Percentiles rank a stretch among this genome's conserved stretches.
phyloP scores from a whole-genome alignment of 2,888 invertebrate species.

The Drosophila melanocephala region DNA sequence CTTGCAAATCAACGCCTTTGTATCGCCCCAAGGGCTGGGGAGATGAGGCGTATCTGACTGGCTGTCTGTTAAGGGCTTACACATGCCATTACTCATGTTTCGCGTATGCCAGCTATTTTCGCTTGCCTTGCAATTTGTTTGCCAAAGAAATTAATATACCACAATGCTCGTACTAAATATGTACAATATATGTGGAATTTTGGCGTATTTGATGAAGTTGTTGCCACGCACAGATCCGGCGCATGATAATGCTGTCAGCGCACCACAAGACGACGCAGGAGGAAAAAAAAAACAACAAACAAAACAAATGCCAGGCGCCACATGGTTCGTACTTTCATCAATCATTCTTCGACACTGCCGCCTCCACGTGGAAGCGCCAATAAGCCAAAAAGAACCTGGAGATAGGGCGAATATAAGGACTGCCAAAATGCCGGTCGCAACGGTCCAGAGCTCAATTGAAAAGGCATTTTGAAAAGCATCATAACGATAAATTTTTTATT shows the following conservation, averaged over 20 bases:
- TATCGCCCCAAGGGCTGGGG: background rate
- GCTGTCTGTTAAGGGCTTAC: constrained; percentile 38
- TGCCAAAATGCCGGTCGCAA: constrained; percentile 42
- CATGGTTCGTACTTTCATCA: constrained; percentile 57
- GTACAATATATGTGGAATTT: constrained; percentile 34
- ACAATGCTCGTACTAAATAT: background rate
- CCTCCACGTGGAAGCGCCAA: constrained; percentile 18
- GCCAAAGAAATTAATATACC: constrained; percentile 43
- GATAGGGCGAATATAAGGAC: constrained; percentile 8
- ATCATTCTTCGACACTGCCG: constrained; percentile 57
- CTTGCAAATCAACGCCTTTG: constrained; percentile 71
- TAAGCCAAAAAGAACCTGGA: constrained; percentile 33
- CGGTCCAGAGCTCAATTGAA: constrained; percentile 77
- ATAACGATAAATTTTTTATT: constrained; percentile 83
- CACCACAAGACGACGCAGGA: background rate
- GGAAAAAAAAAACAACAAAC: background rate
- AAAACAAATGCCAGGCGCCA: constrained; percentile 5
- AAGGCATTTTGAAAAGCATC: constrained; percentile 81
- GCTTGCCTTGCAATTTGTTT: constrained; percentile 18
- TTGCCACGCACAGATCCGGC: constrained; percentile 30
- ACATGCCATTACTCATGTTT: constrained; percentile 54
- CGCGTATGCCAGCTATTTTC: constrained; percentile 25
- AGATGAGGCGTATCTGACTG: constrained; percentile 19
- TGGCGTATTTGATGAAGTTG: constrained; percentile 55
- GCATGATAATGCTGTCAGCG: constrained; percentile 65